Base-by-base conservation (phyloP, 1,140 invertebrate genomes). In the Nephotettix cincticeps region DNA sequence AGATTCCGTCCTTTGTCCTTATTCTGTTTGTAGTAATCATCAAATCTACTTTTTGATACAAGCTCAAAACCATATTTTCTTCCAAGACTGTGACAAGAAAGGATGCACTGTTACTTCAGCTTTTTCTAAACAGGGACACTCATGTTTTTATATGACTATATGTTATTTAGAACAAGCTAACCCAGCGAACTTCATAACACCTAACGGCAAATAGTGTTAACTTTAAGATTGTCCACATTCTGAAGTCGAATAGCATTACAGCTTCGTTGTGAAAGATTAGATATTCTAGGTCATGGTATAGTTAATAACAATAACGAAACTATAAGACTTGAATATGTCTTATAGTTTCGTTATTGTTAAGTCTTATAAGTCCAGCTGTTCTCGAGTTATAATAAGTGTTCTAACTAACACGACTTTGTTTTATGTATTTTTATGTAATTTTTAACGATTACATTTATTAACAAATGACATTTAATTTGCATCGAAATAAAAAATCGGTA, bases 51-150 rank as follows among this genome's bases (percentile, higher is more conserved):
- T 73, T 82, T 84, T 71, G 81, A 84, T 4, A 88, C 75, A 54
- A 89, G 76, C 75, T 87, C 82, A 72, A 92, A 79, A n/a, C 83
- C 84, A 79, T 83, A 83, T 69, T 85, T 82, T 64, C 82, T 78
- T 17, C 88, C 86, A 71, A 92, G 79, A 75, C 87, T 89, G 74
- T 25, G 73, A 73, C 61, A 67, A 19, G 28, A 47, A 51, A 71
- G 66, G 29, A 73, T 3, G 40, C 14, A 45, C 21, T 54, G 40
- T 71, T 6, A 9, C 17, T 40, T 17, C 6, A 40, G 6, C 6
- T 9, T 17, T 9, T 9, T 9, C 6, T 17, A 40, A 6, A 40
- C 36, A 9, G 36, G 6, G 17, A 40, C 17, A 6, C 36, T 40
- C 17, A 40, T 9, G 6, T 40, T 6, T 40, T 6, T 17, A 9